Base-by-base conservation (phyloP, 2,113 vertebrate genomes). In the Siphamia tubifer region DNA sequence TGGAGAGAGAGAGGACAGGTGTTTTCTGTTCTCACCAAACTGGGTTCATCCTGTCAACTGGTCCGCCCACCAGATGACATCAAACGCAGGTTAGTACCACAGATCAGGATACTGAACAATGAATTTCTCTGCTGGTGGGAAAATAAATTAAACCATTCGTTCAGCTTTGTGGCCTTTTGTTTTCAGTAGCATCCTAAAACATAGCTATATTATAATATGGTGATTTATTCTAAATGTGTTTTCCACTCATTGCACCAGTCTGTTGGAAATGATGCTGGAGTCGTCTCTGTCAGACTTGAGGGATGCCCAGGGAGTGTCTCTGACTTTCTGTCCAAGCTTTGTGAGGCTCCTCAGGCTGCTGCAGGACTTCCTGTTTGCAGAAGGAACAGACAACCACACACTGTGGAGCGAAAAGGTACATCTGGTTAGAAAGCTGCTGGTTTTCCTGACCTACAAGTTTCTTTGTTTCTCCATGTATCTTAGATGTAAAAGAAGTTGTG, bases 221-320 rank as follows among this genome's bases (percentile, higher is more conserved):
- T 17, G 2, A 60, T 11, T 10, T 24, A 17, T 35, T 74, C 11
- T 67, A 19, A 30, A 17, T 57, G 5, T 23, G 11, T 44, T 45
- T 74, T 4, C 13, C 1, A 13, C 24, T 67, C n/a, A 60, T 24
- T 74, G 13, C 52, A 12, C 21, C 79, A 99, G 98, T 89, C 90
- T 99, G 53, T 79, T 99, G 89, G 98, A 99, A 93, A 96, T 98
- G 96, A 99, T 99, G 98, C 78, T 99, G 91, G 98, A 99, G 84
- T 98, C 97, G 0, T 95, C 96, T 1, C 74, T 98, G 82, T 95
- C 93, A 0, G 97, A 99, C 78, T 83, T 99, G 78, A 94, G 94
- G 74, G 95, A 95, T 1, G 86, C 92, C 0, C 83, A 93, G 0
- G 73, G 87, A 0, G 75, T 90, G 1, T 13, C 82, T 15, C 72